These are phyloP conservation scores for Drosophila multiciliata DNA, from an alignment of 2,888 invertebrate genomes.

Conservation along the genomic window DNA sequence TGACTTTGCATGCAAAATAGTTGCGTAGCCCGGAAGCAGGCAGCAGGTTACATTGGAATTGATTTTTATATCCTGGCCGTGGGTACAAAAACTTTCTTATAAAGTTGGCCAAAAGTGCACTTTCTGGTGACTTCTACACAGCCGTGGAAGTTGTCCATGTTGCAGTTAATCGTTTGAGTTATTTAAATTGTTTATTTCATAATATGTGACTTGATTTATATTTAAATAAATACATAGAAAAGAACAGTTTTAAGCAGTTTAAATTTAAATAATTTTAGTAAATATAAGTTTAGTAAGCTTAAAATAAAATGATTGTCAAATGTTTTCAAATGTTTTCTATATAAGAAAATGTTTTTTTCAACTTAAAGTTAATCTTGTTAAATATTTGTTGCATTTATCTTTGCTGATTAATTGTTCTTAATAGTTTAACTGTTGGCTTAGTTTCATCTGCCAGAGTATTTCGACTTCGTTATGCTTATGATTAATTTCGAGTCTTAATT, in stretches of 20 bases:
- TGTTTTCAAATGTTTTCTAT: neutral
- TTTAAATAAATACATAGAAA: neutral
- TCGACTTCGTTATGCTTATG: neutral
- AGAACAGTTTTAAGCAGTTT: neutral
- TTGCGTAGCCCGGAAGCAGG: slow-evolving; percentile 63
- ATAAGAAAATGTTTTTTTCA: neutral
- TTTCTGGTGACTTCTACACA: neutral
- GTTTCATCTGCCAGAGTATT: slow-evolving; percentile 24
- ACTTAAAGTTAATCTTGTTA: neutral
- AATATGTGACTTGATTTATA: neutral
- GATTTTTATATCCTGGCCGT: slow-evolving; percentile 57
- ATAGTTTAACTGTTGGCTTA: too few relatives aligned
- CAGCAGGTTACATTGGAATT: slow-evolving; percentile 66
- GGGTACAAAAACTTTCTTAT: slow-evolving; percentile 38
- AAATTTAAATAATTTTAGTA: neutral
- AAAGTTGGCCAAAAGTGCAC: slow-evolving; percentile 16
- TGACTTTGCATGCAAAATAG: slow-evolving; percentile 83
- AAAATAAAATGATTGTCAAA: neutral
- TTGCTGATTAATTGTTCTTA: neutral
- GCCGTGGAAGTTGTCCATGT: neutral
- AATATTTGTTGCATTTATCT: neutral
- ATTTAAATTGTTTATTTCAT: neutral
- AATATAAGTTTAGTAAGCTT: neutral
- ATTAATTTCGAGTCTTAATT: slow-evolving; percentile 47
- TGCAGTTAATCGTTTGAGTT: slow-evolving; percentile 2